A percentile compares a stretch with the other conserved stretches of the same genome.
phyloP scores from a whole-genome alignment of 2,888 invertebrate species.

The Xestoiulus laeticollis region DNA sequence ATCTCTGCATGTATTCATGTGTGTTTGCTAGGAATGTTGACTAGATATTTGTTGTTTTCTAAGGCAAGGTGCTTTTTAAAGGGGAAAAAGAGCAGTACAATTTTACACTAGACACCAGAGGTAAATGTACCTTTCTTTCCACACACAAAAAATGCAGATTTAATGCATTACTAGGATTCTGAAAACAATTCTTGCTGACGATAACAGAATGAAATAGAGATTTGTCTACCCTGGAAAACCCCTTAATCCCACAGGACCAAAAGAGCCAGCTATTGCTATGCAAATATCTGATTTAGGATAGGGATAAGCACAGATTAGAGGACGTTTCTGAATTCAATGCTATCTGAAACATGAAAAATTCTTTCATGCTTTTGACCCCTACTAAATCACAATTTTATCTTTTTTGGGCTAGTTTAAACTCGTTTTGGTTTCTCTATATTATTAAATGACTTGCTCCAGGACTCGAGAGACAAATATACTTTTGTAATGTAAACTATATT shows the following conservation, averaged over 20 bases:
- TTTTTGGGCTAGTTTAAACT: not conserved
- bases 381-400: not conserved
- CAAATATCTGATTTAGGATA: not conserved
- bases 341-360: not conserved
- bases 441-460: not conserved
- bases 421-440: not conserved
- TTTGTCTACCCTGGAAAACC: not conserved
- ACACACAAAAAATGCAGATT: not conserved
- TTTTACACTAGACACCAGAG: not conserved
- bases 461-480: not conserved
- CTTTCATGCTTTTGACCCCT: not conserved
- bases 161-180: not conserved
- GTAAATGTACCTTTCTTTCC: not conserved
- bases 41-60: conserved; percentile 26
- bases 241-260: not conserved
- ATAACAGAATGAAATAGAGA: not conserved
- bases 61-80: not conserved
- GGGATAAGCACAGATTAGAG: not conserved
- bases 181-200: not conserved
- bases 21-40: not conserved
- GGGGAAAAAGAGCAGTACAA: not conserved
- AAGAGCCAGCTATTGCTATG: not conserved
- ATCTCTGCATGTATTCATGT: not conserved
- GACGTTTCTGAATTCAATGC: not conserved
- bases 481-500: not conserved